Percentiles rank a stretch among this genome's conserved stretches.
phyloP scores from a whole-genome alignment of 2,113 vertebrate species.

The Numida meleagris region DNA sequence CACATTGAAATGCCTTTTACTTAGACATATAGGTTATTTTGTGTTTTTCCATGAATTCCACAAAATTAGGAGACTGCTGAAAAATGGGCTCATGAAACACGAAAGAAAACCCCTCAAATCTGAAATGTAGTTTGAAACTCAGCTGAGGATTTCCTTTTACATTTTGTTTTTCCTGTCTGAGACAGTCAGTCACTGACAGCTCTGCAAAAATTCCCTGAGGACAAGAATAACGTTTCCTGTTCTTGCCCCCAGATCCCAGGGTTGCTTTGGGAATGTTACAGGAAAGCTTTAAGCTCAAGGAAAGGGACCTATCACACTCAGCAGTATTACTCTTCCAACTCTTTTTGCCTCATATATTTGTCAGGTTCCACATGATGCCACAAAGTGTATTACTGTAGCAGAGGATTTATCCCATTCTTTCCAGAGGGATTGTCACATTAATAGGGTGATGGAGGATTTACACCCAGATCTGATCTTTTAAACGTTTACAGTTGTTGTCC shows the following conservation, averaged over 20 bases:
- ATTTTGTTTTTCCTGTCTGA: neutral
- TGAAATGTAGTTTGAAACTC: neutral
- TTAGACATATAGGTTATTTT: neutral
- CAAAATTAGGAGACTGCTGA: neutral
- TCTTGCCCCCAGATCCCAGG: neutral
- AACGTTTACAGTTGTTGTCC: neutral
- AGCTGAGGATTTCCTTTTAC: neutral
- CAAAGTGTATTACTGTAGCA: neutral
- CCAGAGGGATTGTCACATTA: neutral
- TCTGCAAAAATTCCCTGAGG: neutral
- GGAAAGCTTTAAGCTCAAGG: neutral
- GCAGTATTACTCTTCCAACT: neutral
- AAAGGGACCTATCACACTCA: neutral
- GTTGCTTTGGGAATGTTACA: neutral
- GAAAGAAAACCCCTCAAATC: neutral
- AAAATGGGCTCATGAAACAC: neutral
- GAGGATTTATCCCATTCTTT: neutral
- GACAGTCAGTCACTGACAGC: neutral
- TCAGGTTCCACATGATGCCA: fast-evolving
- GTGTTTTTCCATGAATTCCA: neutral
- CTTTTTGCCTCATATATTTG: neutral
- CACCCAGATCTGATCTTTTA: neutral
- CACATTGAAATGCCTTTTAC: neutral
- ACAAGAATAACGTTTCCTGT: neutral
- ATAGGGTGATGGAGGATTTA: neutral